Base-by-base conservation (phyloP, 2,797 vertebrate species). In the Enteromius treurensis region DNA sequence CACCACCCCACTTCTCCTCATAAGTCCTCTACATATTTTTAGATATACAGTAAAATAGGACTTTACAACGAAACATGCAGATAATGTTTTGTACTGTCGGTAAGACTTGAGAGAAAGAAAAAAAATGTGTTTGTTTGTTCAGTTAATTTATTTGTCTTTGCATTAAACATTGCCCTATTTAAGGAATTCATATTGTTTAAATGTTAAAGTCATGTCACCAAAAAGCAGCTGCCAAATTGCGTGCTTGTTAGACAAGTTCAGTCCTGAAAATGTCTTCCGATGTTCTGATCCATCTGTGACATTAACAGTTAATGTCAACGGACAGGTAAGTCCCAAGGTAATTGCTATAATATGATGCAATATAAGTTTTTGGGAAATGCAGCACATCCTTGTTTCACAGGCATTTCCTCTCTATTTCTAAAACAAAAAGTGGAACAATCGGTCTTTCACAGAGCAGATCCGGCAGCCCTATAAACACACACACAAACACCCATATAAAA, bases 391-490 rank as follows among this genome's bases (percentile, higher is more conserved):
- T 89, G 92, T 93, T 91, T 90, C 89, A 90, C 89, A 89, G 92
- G 92, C 92, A 95, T 94, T 94, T 95, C 94, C 94, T 92, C 88
- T 86, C 85, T 78, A 51, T 83, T 87, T 94, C 93, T 90, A 90
- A 92, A 91, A 82, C 89, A 69, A 85, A 87, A 82, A 87, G 82
- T 85, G 84, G 37, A 74, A 62, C 29, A 53, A 37, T 53, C 23
- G 2, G 8, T 34, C 19, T 53, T 67, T 84, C 11, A 62, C 32
- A 51, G 21, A 60, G 19, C 64, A 45, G 64, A 47, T 55, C 19
- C 32, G 47, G 60, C 14, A 64, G 29, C 26, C 11, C 1, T 53
- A 32, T 49, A 21, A 21, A 55, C 53, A 13, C 10, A 68, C 34
- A 19, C 32, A n/a, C 34, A 68, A 5, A 37, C 45, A 47, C 14